Conservation (phyloP, 2,113 vertebrate genomes). For the Oryzias curvinotus region DNA sequence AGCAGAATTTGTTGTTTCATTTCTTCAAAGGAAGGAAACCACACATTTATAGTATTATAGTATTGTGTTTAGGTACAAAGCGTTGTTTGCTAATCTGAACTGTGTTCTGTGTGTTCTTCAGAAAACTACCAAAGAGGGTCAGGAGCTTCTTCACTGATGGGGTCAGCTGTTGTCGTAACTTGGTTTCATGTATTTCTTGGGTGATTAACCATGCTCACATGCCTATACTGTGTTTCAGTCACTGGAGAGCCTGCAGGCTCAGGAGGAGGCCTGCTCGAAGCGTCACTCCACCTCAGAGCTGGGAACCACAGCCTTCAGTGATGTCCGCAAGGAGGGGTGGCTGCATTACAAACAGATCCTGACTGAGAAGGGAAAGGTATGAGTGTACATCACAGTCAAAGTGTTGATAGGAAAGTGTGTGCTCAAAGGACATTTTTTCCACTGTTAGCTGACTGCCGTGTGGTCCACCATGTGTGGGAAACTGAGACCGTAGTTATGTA, state of each 20-base stretch:
- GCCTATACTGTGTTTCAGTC: conserved; percentile 74
- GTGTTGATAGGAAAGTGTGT: not conserved
- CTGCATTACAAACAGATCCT: conserved; percentile 96
- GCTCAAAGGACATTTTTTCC: not conserved
- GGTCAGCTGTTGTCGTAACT: conserved; percentile 76
- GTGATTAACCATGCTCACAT: not conserved
- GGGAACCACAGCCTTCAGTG: conserved; percentile 83
- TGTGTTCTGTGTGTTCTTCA: conserved; percentile 58
- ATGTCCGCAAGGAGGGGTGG: conserved; percentile 93
- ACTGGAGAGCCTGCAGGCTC: conserved; percentile 85
- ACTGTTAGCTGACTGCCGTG: not conserved
- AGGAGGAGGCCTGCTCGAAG: conserved; percentile 86
- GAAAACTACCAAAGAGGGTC: conserved; percentile 91
- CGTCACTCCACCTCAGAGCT: conserved; percentile 93
- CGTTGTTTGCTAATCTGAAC: not conserved
- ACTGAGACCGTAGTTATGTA: no score
- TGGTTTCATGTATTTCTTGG: not conserved
- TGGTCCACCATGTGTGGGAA: no score
- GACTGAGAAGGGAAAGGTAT: conserved; percentile 96
- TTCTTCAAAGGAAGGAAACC: no score
- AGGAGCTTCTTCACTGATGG: conserved; percentile 95
- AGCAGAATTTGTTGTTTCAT: no score
- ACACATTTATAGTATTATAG: no score
- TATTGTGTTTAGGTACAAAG: no score
- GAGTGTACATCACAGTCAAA: not conserved